A percentile compares a stretch with the other conserved stretches of the same genome.
Conservation (phyloP, 35 echinoderm and acorn worm species). For the Ptychodera flava region DNA sequence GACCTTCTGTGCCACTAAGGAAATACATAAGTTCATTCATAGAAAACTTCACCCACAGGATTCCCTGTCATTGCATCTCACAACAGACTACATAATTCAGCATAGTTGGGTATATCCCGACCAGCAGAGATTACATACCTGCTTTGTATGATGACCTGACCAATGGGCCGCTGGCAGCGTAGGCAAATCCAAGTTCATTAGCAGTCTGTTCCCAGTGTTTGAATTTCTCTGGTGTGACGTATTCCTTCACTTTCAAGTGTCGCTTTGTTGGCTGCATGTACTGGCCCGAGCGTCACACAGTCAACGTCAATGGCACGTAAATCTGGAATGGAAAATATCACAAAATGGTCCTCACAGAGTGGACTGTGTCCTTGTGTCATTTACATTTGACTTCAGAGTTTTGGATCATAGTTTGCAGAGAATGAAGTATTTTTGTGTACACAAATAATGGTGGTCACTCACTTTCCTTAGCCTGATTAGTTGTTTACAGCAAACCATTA, state of each 20-base stretch:
- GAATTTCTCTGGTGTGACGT: slow-evolving; percentile 95
- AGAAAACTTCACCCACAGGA: too few species aligned
- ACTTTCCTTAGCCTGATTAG: too few species aligned
- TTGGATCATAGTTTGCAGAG: too few species aligned
- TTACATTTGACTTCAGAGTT: too few species aligned
- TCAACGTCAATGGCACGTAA: slow-evolving; percentile 65
- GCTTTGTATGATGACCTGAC: slow-evolving; percentile 97
- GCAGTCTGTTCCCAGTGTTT: slow-evolving; percentile 91
- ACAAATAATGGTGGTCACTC: too few species aligned
- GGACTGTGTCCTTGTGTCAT: too few species aligned
- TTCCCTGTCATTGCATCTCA: too few species aligned
- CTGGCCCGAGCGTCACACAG: slow-evolving; percentile 88
- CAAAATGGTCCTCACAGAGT: too few species aligned
- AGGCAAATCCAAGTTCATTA: slow-evolving; percentile 85
- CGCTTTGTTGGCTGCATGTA: slow-evolving; percentile 98
- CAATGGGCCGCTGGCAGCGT: slow-evolving; percentile 92
- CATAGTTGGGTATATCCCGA: too few species aligned
- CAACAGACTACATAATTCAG: too few species aligned
- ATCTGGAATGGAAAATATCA: slow-evolving; percentile 43
- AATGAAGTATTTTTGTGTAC: too few species aligned
- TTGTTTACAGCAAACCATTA: too few species aligned
- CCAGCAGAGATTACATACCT: slow-evolving; percentile 30
- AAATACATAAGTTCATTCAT: neutral
- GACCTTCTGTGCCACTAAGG: neutral
- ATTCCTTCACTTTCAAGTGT: slow-evolving; percentile 86